Evolutionary conservation across 2,797 vertebrate genomes (phyloP), one percentile per base, ranked within the genome.

Genomic region (Sebastes paucispinis): DNA sequence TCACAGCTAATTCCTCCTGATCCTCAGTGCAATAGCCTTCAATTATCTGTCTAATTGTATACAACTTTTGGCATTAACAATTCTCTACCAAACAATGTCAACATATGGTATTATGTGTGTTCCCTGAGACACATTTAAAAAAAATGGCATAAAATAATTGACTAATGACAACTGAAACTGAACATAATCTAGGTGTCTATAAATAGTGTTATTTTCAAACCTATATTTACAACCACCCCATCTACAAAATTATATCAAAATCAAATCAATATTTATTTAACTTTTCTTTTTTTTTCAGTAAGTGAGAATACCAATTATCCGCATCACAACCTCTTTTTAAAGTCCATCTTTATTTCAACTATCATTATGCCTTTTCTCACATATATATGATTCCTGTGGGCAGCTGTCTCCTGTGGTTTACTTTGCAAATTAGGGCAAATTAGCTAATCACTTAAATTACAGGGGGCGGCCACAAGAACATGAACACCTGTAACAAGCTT

Each of bases 381-480:
- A 59, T 39, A 24, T 11, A 60, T 34, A 18, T 71, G 3, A 62
- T 62, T 69, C 36, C 32, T 12, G 50, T 58, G 25, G 18, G 29
- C 50, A 50, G 64, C 22, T 69, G 62, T 82, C 27, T 62, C 24
- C 18, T 27, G 14, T 14, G 22, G 39, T 29, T 65, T 59, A 32
- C 50, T 64, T 78, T 47, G 24, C n/a, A 64, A 73, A 73, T 73
- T 34, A 64, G 20, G 14, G 27, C n/a, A 55, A 69, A 79, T 22
- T 18, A 29, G 12, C 36, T 71, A 70, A 73, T 74, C 4, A 66
- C 71, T 69, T 71, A 62, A 65, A 79, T 77, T 58, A 75, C 24
- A 65, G 6, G 50, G 6, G 36, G 25, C 7, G 9, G 34, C 2
- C 34, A 59, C 25, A 79, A 71, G 10, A 73, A 54, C 39, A 57